Conservation (phyloP, 2,888 invertebrate species). For the Trichacis sp. region DNA sequence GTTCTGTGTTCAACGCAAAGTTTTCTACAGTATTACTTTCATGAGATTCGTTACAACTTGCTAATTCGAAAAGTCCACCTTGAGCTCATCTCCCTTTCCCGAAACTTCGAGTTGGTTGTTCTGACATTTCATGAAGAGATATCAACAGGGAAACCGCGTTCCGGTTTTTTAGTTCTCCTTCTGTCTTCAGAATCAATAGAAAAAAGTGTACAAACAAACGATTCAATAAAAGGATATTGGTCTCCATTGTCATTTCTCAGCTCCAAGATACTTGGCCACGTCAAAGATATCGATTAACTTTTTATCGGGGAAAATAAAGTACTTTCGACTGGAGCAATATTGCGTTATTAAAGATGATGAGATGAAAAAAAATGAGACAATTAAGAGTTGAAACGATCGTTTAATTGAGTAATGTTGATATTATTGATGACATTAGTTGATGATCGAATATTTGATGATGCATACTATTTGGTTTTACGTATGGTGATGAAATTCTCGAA, state of each 20-base stretch:
- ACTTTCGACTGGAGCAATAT: too few relatives aligned
- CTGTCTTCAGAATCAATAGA: neutral
- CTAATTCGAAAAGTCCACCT: constrained; percentile 38
- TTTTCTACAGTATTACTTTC: constrained; percentile 31
- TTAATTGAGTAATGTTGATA: too few relatives aligned
- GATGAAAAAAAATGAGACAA: too few relatives aligned
- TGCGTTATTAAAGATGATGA: too few relatives aligned
- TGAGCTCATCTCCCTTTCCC: constrained; percentile 17
- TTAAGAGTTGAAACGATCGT: too few relatives aligned
- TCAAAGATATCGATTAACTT: neutral
- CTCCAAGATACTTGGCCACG: neutral
- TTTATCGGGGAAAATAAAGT: neutral
- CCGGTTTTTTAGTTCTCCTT: constrained; percentile 4
- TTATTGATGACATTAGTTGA: too few relatives aligned
- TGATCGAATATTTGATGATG: too few relatives aligned
- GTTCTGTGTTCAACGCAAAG: constrained; percentile 13
- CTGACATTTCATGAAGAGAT: constrained; percentile 24
- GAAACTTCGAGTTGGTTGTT: constrained; percentile 11
- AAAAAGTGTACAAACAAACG: constrained; percentile 19
- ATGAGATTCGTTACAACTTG: constrained; percentile 37
- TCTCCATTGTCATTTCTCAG: constrained; percentile 1
- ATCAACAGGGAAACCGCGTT: constrained; percentile 13
- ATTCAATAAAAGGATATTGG: constrained; percentile 29
- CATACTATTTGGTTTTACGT: too few relatives aligned
- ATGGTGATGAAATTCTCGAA: too few relatives aligned